A percentile compares a stretch with the other conserved stretches of the same genome.
Conservation (phyloP, 1,140 invertebrate species). For the Pseudoatta argentina region DNA sequence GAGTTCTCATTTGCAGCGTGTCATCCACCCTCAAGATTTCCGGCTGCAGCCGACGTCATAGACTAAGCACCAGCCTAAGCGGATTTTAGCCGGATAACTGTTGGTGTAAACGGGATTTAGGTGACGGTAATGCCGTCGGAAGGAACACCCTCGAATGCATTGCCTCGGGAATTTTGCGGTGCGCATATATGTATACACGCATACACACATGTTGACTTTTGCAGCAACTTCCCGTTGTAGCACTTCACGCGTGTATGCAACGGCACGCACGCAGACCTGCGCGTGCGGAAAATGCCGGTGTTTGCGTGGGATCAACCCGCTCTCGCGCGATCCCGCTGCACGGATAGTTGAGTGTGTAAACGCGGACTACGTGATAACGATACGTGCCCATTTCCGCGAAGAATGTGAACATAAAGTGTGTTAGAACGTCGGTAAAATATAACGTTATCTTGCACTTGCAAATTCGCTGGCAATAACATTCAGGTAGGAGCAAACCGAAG, state of each 20-base stretch:
- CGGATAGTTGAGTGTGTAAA: background rate
- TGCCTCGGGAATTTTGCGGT: conserved; percentile 20
- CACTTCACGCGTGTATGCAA: background rate
- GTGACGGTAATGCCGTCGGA: conserved; percentile 21
- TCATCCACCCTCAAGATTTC: conserved; percentile 10
- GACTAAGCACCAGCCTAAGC: conserved; percentile 28
- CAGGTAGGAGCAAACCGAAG: background rate
- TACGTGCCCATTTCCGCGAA: background rate
- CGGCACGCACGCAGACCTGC: background rate
- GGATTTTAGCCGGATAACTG: conserved; percentile 29
- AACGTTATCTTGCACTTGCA: background rate
- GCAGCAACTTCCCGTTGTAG: conserved; percentile 14
- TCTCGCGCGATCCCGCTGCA: background rate
- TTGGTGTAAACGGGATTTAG: conserved; percentile 58
- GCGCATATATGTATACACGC: background rate
- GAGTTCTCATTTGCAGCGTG: conserved; percentile 9
- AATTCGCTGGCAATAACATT: conserved; percentile 24
- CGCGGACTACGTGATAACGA: conserved; percentile 17
- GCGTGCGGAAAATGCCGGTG: background rate
- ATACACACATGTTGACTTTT: background rate
- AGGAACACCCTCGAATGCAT: background rate
- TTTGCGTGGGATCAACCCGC: background rate
- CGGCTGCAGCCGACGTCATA: background rate
- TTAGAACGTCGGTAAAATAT: conserved; percentile 21
- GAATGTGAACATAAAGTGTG: conserved; percentile 30